phyloP scores from a whole-genome alignment of 2,113 vertebrate species.

The Tretioscincus oriximinensis region DNA sequence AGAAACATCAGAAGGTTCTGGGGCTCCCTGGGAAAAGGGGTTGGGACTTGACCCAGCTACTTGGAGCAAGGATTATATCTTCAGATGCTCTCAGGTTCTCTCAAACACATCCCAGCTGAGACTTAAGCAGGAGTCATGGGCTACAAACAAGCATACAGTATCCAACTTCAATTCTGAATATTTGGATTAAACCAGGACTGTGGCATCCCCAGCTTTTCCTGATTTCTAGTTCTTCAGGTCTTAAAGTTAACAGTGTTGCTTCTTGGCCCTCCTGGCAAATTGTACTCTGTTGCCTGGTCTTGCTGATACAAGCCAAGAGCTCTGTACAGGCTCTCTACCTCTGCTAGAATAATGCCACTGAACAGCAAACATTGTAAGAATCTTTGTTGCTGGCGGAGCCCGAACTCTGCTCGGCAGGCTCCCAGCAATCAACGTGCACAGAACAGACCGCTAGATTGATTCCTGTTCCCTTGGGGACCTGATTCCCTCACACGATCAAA shows the following conservation, averaged over 20 bases:
- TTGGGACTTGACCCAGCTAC: not conserved
- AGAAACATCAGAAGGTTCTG: not conserved
- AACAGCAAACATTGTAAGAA: not conserved
- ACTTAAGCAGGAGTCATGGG: too few species aligned
- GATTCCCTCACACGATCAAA: slow-evolving; percentile 64
- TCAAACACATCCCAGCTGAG: not conserved
- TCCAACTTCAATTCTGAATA: not conserved
- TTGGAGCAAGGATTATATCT: not conserved
- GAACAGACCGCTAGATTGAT: slow-evolving; percentile 49
- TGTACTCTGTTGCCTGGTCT: too few species aligned
- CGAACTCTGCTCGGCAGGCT: slow-evolving; percentile 17
- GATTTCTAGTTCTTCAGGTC: too few species aligned
- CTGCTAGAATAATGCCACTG: not conserved
- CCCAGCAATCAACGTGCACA: not conserved
- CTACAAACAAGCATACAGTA: too few species aligned
- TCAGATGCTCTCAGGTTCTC: not conserved
- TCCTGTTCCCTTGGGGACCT: slow-evolving; percentile 47
- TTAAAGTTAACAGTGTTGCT: too few species aligned
- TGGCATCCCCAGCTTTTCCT: too few species aligned
- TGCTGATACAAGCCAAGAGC: not conserved
- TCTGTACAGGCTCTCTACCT: not conserved
- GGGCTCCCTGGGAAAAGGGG: not conserved
- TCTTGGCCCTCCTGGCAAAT: too few species aligned
- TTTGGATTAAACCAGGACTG: not conserved
- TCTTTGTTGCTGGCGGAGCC: rapidly evolving